Evolutionary conservation across 2,888 invertebrate species (phyloP).

Genomic region (Diogma glabrata): DNA sequence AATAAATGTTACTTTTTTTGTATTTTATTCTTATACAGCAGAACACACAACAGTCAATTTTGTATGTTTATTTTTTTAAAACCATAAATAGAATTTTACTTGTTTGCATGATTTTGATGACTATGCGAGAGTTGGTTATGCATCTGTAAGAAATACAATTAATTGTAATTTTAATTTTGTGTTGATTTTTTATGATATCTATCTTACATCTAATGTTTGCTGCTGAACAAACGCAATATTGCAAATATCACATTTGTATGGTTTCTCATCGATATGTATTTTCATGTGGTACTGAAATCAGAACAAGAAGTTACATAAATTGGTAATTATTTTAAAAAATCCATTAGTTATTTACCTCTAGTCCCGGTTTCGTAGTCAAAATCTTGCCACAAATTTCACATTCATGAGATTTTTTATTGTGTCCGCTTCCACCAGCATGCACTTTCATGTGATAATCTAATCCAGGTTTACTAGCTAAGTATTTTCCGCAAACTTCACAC

Average conservation of each 20-base stretch:
- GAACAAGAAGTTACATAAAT: not conserved
- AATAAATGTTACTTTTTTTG: too few relatives aligned
- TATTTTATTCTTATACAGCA: conserved; percentile 1
- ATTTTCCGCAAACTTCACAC: conserved; percentile 5
- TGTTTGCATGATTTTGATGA: conserved; percentile 3
- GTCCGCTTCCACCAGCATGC: conserved; percentile 3
- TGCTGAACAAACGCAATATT: conserved; percentile 5
- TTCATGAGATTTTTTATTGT: conserved; percentile 5
- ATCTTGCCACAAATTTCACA: conserved; percentile 4
- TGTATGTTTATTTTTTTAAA: conserved; percentile 1
- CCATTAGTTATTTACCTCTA: not conserved
- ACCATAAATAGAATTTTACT: not conserved
- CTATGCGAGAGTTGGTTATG: conserved; percentile 7
- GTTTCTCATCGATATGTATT: conserved; percentile 9
- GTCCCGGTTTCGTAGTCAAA: conserved; percentile 3
- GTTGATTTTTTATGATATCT: not conserved
- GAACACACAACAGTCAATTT: conserved; percentile 7
- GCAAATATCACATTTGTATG: conserved; percentile 6
- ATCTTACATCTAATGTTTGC: conserved; percentile 6
- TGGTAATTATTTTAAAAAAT: not conserved
- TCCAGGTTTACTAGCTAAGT: conserved; percentile 4
- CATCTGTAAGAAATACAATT: not conserved
- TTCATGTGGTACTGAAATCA: conserved; percentile 4
- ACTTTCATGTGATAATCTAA: conserved; percentile 8
- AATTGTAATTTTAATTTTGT: not conserved